Evolutionary conservation across 2,888 invertebrate species (phyloP), one percentile per base, ranked within the genome.

Genomic region (Mimumesa dahlbomi): DNA sequence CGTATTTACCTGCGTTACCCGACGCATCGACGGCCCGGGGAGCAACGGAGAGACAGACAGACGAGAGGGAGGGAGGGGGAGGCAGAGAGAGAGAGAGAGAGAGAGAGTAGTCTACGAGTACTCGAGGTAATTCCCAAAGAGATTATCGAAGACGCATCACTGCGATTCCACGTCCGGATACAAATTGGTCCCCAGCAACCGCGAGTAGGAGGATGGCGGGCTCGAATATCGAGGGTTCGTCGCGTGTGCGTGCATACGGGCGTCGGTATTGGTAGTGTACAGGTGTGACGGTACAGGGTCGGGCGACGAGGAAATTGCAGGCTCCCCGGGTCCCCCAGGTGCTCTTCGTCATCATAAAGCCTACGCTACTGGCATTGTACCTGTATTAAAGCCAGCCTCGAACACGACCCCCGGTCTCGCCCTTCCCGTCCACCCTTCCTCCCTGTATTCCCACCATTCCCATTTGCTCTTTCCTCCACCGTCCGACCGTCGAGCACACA

Each of bases 301-400:
- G 70, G 76, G 68, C 73, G 48, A 57, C 79, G 85, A 82, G 88
- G 85, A 89, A 88, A 88, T 88, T 88, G 88, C 87, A 83, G 82
- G 82, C 82, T 81, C 79, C 79, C 79, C 73, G 77, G n/a, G 87
- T 89, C 88, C 89, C 89, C 79, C 84, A 85, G 88, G 89, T 87
- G 87, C 87, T 85, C 87, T 89, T 89, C 87, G 88, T 89, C 89
- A 89, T 89, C 87, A 88, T 89, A 88, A 89, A 89, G 86, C 88
- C 88, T 87, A 86, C 84, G 77, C 84, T 82, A 79, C 82, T 77
- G 78, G 78, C 84, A 80, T 83, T 86, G 86, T 85, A 86, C 81
- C 74, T 84, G 84, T 87, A 88, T 88, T 88, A 88, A 87, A 87
- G 82, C 85, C 79, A 77, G 73, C 77, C 85, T 82, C 79, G 79